These are phyloP conservation scores for Alligator mississippiensis DNA, from an alignment of 2,113 vertebrate species.

Conservation along the genomic window DNA sequence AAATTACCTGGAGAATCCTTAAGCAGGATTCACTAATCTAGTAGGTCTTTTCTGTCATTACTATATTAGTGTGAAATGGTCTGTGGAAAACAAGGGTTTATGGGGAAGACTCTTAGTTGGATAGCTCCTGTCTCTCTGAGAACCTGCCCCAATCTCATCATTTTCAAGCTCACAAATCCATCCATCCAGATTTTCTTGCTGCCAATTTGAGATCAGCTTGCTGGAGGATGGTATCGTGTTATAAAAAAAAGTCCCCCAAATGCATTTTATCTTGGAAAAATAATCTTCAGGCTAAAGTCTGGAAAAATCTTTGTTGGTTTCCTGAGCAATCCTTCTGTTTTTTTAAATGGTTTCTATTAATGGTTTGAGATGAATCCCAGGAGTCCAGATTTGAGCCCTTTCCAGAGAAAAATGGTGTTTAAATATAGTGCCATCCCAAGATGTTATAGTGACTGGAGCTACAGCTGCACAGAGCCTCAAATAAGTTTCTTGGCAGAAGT, in stretches of 20 bases:
- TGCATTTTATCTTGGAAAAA: conserved; percentile 23
- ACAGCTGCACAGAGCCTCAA: background rate
- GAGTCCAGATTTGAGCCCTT: conserved; percentile 45
- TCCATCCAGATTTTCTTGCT: background rate
- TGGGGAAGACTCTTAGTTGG: background rate
- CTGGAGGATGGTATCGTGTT: background rate
- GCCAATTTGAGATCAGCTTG: background rate
- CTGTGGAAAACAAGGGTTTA: background rate
- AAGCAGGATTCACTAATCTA: background rate
- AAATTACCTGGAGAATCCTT: background rate
- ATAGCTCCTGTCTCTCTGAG: too few relatives aligned
- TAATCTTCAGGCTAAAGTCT: background rate
- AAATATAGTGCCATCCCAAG: background rate
- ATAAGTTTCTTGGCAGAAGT: background rate
- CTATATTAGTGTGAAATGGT: background rate
- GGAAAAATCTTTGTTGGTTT: conserved; percentile 29
- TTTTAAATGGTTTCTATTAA: conserved; percentile 66
- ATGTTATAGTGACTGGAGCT: background rate
- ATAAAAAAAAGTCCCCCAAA: background rate
- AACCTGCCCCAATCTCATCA: background rate
- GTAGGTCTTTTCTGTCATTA: background rate
- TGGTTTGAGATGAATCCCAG: conserved; percentile 63
- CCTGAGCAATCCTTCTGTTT: conserved; percentile 67
- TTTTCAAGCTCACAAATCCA: background rate
- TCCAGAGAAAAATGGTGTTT: conserved; percentile 26